These are phyloP conservation scores for Furcifer pardalis DNA, from an alignment of 2,797 vertebrate species.

Conservation along the genomic window DNA sequence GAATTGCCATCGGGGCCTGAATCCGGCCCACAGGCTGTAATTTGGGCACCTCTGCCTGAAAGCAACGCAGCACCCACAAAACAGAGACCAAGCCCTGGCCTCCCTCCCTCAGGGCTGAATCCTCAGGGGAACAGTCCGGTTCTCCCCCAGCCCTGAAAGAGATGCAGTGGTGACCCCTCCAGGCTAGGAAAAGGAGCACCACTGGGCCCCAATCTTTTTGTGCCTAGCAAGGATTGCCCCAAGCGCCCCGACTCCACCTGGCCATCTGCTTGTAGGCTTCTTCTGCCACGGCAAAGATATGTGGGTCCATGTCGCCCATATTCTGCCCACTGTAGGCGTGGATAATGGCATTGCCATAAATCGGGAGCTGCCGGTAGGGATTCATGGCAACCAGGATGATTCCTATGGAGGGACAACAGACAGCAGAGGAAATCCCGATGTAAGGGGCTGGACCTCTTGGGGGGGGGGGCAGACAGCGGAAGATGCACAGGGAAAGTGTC, in stretches of 20 bases:
- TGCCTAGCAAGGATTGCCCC: background rate
- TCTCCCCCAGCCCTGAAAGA: too few species aligned
- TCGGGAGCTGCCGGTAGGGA: conserved; percentile 91
- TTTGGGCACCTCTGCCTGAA: too few species aligned
- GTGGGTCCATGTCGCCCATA: conserved; percentile 98
- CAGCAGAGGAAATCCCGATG: conserved; percentile 26
- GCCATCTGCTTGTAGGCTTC: conserved; percentile 99
- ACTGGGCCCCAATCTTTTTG: background rate
- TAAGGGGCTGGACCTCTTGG: too few species aligned
- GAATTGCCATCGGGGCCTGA: too few species aligned
- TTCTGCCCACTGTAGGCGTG: conserved; percentile 97
- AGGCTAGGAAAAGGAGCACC: background rate
- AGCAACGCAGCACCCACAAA: too few species aligned
- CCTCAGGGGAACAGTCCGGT: too few species aligned
- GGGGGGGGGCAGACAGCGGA: too few species aligned
- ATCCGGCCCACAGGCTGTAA: too few species aligned
- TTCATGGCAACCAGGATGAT: conserved; percentile 98
- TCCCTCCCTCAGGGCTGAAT: too few species aligned
- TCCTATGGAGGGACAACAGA: conserved; percentile 73
- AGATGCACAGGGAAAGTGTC: background rate
- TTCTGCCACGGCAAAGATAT: conserved; percentile 98
- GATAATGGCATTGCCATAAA: conserved; percentile 97
- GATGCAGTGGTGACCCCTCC: too few species aligned
- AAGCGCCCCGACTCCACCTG: conserved; percentile 78
- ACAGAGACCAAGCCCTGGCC: too few species aligned